Evolutionary conservation across 2,113 vertebrate species (phyloP).

Genomic region (Stegostoma tigrinum): DNA sequence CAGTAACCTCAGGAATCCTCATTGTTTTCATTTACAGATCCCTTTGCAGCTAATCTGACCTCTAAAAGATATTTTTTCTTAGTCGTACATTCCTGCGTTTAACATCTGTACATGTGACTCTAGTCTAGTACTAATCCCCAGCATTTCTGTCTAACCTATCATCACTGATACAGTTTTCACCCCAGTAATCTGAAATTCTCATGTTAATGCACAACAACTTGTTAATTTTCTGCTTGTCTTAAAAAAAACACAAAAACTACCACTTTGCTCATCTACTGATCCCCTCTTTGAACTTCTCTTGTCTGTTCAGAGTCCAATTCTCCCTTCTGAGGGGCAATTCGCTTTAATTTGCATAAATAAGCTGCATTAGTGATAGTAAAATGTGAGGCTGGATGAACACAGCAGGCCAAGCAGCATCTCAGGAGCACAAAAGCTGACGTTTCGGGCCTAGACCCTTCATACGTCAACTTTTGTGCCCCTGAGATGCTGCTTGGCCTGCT

Average conservation of each 20-base stretch:
- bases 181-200: neutral
- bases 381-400: too few species aligned
- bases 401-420: too few species aligned
- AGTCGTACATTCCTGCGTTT: too few species aligned
- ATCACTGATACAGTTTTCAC: neutral
- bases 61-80: neutral
- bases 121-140: neutral
- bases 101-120: too few species aligned
- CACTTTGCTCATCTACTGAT: too few species aligned
- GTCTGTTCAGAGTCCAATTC: neutral
- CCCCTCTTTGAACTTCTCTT: neutral
- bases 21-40: neutral
- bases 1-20: neutral
- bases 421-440: too few species aligned
- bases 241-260: neutral
- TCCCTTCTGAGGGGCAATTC: neutral
- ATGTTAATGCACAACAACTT: neutral
- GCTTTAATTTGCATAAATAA: neutral
- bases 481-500: too few species aligned
- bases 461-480: too few species aligned
- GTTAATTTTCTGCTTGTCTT: neutral
- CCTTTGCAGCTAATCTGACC: neutral
- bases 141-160: neutral
- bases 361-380: neutral
- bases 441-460: too few species aligned